These are phyloP conservation scores for Bombus waltoni DNA, from an alignment of 1,140 invertebrate species.

Conservation along the genomic window DNA sequence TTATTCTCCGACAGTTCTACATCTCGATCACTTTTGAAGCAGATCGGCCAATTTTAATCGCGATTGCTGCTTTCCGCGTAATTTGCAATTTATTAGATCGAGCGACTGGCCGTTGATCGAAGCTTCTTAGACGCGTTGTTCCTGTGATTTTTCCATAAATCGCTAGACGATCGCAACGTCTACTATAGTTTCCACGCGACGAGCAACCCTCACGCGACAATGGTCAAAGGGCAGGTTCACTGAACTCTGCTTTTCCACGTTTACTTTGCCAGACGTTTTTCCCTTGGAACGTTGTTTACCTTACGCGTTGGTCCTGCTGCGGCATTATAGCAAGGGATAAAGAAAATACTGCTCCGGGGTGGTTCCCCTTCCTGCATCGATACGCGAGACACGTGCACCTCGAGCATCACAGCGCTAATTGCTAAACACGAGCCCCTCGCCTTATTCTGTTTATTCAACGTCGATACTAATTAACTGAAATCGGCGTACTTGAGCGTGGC, in stretches of 20 bases:
- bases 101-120: neutral
- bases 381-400: slow-evolving; percentile 1
- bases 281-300: neutral
- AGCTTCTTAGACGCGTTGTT: neutral
- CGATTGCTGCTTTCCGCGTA: rapidly evolving
- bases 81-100: neutral
- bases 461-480: slow-evolving; percentile 36
- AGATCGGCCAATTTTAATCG: neutral
- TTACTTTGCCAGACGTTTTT: slow-evolving; percentile 17
- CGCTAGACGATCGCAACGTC: neutral
- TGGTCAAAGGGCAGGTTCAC: slow-evolving; percentile 24
- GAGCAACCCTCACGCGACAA: neutral
- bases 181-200: neutral
- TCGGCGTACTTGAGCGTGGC: neutral
- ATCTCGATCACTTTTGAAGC: too few relatives aligned
- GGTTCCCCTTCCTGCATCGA: neutral
- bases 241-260: slow-evolving; percentile 5
- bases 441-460: slow-evolving; percentile 21
- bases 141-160: neutral
- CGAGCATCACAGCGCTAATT: slow-evolving; percentile 8
- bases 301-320: neutral
- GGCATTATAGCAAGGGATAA: too few relatives aligned
- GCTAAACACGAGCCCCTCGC: neutral
- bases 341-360: neutral
- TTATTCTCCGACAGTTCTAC: neutral